Evolutionary conservation across 2,113 vertebrate genomes (phyloP).

Genomic region (Thamnaconus septentrionalis): DNA sequence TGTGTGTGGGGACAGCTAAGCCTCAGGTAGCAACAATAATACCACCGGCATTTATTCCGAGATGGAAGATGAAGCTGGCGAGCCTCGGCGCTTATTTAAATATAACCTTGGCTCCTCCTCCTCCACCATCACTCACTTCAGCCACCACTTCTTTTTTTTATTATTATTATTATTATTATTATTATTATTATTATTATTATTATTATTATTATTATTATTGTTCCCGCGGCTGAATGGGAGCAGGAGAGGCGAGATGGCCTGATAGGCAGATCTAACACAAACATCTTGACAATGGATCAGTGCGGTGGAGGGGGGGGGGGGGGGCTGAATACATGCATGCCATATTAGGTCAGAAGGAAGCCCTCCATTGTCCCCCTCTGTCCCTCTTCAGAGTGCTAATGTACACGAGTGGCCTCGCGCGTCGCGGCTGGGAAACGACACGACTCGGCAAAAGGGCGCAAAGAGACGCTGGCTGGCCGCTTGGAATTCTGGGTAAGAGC

Average conservation of each 20-base stretch:
- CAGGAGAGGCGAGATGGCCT: slow-evolving; percentile 37
- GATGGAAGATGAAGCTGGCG: slow-evolving; percentile 36
- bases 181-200: too few species aligned
- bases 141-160: too few species aligned
- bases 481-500: not conserved
- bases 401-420: not conserved
- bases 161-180: too few species aligned
- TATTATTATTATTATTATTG: too few species aligned
- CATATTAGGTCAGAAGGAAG: slow-evolving; percentile 56
- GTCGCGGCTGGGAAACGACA: not conserved
- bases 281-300: slow-evolving; percentile 53
- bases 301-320: not conserved
- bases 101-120: slow-evolving; percentile 52
- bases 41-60: slow-evolving; percentile 34
- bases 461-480: not conserved
- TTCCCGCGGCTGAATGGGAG: slow-evolving; percentile 12
- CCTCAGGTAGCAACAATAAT: slow-evolving; percentile 31
- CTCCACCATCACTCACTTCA: too few species aligned
- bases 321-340: slow-evolving; percentile 57
- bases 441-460: not conserved
- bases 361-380: slow-evolving; percentile 40
- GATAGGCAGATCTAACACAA: slow-evolving; percentile 54
- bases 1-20: slow-evolving; percentile 13
- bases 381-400: slow-evolving; percentile 38
- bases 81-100: slow-evolving; percentile 37